Evolutionary conservation across 2,797 vertebrate species (phyloP), one percentile per base, ranked within the genome.

Genomic region (Gastrophryne carolinensis): DNA sequence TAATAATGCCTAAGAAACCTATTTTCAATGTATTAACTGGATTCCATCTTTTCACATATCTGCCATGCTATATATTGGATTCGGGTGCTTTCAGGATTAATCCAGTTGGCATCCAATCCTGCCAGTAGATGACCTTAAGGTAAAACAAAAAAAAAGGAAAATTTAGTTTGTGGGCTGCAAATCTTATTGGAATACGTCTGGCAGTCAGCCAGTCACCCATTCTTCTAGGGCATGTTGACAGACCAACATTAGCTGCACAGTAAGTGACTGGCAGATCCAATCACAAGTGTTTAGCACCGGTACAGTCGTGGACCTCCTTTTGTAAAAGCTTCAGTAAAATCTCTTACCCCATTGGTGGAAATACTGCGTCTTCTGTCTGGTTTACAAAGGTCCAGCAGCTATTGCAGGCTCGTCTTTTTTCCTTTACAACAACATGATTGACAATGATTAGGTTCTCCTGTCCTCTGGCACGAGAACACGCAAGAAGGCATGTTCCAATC

Each of bases 381-480:
- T 2, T 3, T 6, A 10, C 47, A 13, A 6, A 23, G 47, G 50
- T 10, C 7, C 76, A 39, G 69, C 11, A n/a, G 34, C 66, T 39
- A 57, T 80, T 67, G 58, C 53, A 68, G 7, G 61, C 78, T 82
- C 75, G 68, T 88, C 81, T 12, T 9, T 27, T 85, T 74, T 80
- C 85, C 84, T 83, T 23, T 24, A n/a, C 13, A 77, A 15, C 61
- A 34, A 58, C 8, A 80, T 89, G 90, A 89, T 86, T 84, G 91
- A 90, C 77, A 83, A 89, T 91, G 90, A 91, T 90, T 83, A 87
- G 89, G 84, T 89, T 89, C 85, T 83, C 83, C 90, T 87, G 88
- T 87, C 85, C 90, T 78, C 86, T 85, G 86, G 82, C 87, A 86
- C 86, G 89, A 87, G 89, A 91, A 90, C 80, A 54, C 84, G 70